A percentile compares a stretch with the other conserved stretches of the same genome.
Conservation (phyloP, 2,888 invertebrate genomes). For the Hymenopus coronatus region DNA sequence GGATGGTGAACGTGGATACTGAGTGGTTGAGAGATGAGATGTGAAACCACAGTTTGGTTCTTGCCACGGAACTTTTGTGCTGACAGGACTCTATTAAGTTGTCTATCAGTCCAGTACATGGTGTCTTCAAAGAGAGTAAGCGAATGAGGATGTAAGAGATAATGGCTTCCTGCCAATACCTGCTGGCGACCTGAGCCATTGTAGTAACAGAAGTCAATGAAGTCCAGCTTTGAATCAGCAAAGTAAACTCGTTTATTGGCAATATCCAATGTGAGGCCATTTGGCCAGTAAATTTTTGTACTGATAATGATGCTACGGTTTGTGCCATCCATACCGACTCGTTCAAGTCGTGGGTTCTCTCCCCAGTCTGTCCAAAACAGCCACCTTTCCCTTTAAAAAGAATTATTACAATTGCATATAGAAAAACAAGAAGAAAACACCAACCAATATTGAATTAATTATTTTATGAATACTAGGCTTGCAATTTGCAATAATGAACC, state of each 20-base stretch:
- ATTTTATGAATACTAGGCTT: too few species aligned
- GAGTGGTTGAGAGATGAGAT: conserved; percentile 90
- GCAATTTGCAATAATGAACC: too few species aligned
- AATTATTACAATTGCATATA: neutral
- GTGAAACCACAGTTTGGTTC: conserved; percentile 91
- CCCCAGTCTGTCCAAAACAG: conserved; percentile 99
- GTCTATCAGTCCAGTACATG: conserved; percentile 94
- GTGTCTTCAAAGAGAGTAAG: conserved; percentile 94
- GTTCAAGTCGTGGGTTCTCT: conserved; percentile 91
- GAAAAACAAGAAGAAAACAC: too few species aligned
- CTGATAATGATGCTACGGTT: conserved; percentile 80
- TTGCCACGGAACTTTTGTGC: conserved; percentile 90
- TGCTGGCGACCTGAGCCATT: conserved; percentile 89
- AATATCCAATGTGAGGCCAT: conserved; percentile 93
- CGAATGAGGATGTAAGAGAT: conserved; percentile 92
- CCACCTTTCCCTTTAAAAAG: conserved; percentile 51
- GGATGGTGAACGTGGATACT: conserved; percentile 96
- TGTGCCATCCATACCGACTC: conserved; percentile 94
- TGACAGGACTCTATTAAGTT: conserved; percentile 83
- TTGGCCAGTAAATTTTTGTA: conserved; percentile 97
- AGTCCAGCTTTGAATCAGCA: conserved; percentile 95
- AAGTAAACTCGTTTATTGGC: conserved; percentile 93
- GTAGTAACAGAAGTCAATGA: conserved; percentile 96
- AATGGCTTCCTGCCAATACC: conserved; percentile 84
- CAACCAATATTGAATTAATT: too few species aligned